These are phyloP conservation scores for Hippopotamyrus pictus DNA, from an alignment of 2,797 vertebrate species.

Conservation along the genomic window DNA sequence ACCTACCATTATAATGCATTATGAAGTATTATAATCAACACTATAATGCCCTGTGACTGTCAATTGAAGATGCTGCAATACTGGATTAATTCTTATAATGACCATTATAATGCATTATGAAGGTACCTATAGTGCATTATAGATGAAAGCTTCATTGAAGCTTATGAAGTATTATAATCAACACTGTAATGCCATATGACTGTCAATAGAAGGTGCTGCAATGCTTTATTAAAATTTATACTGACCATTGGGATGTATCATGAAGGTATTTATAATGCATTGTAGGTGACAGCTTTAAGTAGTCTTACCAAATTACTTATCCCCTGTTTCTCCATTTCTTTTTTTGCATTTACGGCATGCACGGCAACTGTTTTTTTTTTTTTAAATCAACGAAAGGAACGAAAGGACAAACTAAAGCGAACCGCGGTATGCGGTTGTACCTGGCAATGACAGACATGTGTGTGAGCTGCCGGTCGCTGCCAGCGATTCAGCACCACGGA, in stretches of 20 bases:
- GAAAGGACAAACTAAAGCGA: not conserved
- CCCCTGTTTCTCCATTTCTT: not conserved
- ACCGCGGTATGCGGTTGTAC: not conserved
- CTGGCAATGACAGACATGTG: not conserved
- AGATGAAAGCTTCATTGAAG: not conserved
- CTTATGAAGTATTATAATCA: not conserved
- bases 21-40: not conserved
- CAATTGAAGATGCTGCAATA: not conserved
- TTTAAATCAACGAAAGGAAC: not conserved
- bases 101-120: not conserved
- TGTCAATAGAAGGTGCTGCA: not conserved
- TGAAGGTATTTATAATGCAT: not conserved
- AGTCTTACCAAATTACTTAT: not conserved
- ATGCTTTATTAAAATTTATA: not conserved
- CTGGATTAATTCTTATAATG: not conserved
- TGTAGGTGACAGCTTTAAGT: not conserved
- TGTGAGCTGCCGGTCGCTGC: not conserved
- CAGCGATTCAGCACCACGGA: not conserved
- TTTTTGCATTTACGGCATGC: not conserved
- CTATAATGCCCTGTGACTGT: not conserved
- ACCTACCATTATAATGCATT: not conserved
- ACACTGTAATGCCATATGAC: not conserved
- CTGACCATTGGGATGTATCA: not conserved
- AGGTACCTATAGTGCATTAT: not conserved
- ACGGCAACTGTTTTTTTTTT: not conserved